Conservation (phyloP, 37 sponge, comb jelly and placozoan species). For the Cliona cf. orientalis region DNA sequence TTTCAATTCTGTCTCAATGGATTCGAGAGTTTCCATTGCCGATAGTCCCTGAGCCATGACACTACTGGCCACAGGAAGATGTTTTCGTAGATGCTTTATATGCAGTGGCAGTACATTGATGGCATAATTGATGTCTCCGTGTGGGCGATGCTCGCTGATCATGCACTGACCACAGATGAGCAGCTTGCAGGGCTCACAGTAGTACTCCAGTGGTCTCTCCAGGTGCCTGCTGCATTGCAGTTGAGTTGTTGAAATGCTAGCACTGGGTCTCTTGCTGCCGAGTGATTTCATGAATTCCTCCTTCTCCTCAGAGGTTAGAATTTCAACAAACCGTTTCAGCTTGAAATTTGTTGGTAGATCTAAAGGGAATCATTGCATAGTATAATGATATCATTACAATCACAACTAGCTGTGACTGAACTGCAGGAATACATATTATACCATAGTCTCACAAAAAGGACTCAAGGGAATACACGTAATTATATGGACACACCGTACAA, state of each 20-base stretch:
- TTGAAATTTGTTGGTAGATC: constrained; percentile 37
- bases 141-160: constrained; percentile 24
- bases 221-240: constrained; percentile 12
- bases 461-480: no score
- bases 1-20: background rate
- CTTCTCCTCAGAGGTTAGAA: constrained; percentile 20
- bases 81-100: background rate
- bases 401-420: no score
- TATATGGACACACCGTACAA: no score
- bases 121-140: constrained; percentile 16
- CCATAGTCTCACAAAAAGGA: no score
- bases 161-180: constrained; percentile 51
- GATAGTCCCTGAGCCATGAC: background rate
- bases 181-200: constrained; percentile 16
- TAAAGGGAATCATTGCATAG: background rate
- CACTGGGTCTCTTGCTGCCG: background rate
- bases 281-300: background rate
- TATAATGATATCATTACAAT: no score
- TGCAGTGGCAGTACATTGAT: constrained; percentile 7
- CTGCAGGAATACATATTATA: no score
- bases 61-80: background rate
- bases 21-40: background rate
- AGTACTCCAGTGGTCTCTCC: constrained; percentile 41
- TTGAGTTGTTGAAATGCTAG: background rate
- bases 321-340: constrained; percentile 38